phyloP scores from a whole-genome alignment of 2,113 vertebrate species.

The Pollimyrus isidori region DNA sequence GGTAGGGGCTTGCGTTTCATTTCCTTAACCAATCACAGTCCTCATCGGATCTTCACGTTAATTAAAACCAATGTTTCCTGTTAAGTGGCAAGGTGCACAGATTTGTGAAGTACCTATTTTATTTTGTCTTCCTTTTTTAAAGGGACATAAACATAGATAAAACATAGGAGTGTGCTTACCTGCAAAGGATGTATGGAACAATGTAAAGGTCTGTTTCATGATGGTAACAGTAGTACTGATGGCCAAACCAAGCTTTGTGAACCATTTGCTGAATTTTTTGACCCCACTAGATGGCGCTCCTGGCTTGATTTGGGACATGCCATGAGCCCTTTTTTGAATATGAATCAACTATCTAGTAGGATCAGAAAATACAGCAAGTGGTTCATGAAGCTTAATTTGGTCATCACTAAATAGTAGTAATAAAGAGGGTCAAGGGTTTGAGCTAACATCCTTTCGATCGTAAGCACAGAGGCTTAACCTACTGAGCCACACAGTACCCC shows the following conservation, averaged over 20 bases:
- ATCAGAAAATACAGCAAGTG: too few relatives aligned
- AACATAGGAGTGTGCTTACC: neutral
- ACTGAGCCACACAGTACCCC: neutral
- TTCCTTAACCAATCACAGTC: neutral
- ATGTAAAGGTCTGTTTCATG: neutral
- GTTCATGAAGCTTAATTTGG: too few relatives aligned
- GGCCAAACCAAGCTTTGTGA: too few relatives aligned
- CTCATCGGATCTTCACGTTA: neutral
- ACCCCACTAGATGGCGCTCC: too few relatives aligned
- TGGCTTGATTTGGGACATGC: too few relatives aligned
- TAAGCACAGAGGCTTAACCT: neutral
- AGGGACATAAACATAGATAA: neutral
- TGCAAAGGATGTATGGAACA: neutral
- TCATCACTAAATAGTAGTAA: neutral
- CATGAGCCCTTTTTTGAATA: too few relatives aligned
- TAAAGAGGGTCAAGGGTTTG: neutral
- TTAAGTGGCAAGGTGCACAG: neutral
- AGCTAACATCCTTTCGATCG: neutral
- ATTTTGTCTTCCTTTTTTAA: neutral
- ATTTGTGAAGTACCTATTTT: neutral
- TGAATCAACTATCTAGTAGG: too few relatives aligned
- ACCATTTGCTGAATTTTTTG: too few relatives aligned
- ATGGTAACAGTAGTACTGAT: neutral
- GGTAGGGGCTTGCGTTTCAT: neutral
- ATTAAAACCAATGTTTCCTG: neutral